Evolutionary conservation across 2,797 vertebrate species (phyloP).

Genomic region (Xyrichtys novacula): DNA sequence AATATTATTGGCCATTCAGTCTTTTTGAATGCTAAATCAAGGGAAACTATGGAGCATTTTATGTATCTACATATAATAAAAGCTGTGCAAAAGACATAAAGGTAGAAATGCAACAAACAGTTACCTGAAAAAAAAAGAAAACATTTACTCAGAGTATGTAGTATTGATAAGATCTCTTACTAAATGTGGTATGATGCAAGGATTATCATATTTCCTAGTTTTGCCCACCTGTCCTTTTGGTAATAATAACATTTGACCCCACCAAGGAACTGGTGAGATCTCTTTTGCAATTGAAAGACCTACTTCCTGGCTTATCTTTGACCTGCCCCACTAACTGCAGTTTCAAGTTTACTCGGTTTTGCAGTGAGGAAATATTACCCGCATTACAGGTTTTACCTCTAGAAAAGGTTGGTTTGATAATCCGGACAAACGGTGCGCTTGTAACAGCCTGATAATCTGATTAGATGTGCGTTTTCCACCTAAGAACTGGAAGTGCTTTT

Average conservation of each 20-base stretch:
- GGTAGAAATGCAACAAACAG: background rate
- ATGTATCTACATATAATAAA: background rate
- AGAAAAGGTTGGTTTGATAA: conserved; percentile 7
- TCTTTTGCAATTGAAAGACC: conserved; percentile 7
- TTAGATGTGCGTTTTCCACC: background rate
- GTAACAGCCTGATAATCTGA: background rate
- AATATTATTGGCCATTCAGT: background rate
- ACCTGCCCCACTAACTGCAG: background rate
- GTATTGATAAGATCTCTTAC: background rate
- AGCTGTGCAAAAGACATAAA: background rate
- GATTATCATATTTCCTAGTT: background rate
- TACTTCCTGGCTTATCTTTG: conserved; percentile 15
- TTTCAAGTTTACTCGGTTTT: background rate
- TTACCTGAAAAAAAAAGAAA: conserved; percentile 13
- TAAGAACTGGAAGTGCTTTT: background rate
- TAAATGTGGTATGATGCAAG: background rate
- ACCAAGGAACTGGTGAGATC: background rate
- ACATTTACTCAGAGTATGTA: too few relatives aligned
- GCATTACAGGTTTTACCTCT: conserved; percentile 6
- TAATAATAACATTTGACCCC: conserved; percentile 1
- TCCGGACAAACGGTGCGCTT: background rate
- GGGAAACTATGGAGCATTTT: background rate
- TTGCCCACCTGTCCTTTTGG: background rate
- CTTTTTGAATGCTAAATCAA: background rate
- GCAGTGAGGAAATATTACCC: background rate